Conservation (phyloP, 2,113 vertebrate species). For the Uria aalge region DNA sequence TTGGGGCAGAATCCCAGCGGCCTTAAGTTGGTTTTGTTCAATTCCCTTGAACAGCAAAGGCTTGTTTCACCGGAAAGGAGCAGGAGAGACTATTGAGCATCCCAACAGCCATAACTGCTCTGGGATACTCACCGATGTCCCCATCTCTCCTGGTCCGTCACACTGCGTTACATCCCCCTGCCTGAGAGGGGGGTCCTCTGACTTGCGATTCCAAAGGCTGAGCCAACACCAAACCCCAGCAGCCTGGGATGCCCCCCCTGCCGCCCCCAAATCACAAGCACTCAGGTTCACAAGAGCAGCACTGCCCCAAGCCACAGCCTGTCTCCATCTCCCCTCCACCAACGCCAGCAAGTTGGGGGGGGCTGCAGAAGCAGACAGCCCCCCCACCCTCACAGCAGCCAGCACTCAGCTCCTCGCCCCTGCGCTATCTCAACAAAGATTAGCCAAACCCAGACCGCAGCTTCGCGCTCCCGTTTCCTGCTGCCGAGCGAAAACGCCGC, state of each 20-base stretch:
- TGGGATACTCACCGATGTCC: not conserved
- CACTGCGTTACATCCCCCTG: not conserved
- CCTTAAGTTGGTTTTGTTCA: not conserved
- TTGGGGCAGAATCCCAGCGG: not conserved
- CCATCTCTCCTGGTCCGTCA: not conserved
- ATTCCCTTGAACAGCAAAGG: not conserved
- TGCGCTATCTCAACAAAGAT: not conserved
- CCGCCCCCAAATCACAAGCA: not conserved
- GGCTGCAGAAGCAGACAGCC: not conserved
- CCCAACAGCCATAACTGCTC: not conserved
- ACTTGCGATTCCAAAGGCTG: not conserved
- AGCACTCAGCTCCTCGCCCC: not conserved
- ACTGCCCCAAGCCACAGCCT: rapidly evolving
- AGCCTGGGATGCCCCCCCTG: not conserved
- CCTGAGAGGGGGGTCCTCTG: not conserved
- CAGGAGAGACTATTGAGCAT: not conserved
- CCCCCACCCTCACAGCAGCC: not conserved
- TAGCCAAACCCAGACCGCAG: not conserved
- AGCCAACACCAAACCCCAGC: not conserved
- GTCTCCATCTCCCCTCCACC: not conserved
- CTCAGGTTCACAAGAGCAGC: not conserved
- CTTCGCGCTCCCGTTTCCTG: not conserved
- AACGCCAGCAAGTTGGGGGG: rapidly evolving
- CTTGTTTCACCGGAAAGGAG: not conserved
- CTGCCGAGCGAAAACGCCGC: not conserved